phyloP scores from a whole-genome alignment of 2,888 invertebrate species.

The Caradrina clavipalpis region DNA sequence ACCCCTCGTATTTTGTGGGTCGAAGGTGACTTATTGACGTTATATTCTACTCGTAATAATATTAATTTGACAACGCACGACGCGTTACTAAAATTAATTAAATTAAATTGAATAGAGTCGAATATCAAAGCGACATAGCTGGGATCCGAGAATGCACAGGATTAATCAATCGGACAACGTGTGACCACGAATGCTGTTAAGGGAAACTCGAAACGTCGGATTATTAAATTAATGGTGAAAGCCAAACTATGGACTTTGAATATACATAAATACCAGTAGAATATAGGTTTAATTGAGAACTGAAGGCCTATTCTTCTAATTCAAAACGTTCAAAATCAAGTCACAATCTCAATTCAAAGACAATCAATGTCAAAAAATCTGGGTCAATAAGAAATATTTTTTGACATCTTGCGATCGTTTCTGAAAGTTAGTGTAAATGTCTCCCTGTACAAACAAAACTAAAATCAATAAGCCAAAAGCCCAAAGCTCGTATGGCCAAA shows the following conservation, averaged over 20 bases:
- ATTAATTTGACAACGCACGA: conserved; percentile 69
- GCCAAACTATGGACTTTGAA: conserved; percentile 1
- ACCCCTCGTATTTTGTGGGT: conserved; percentile 86
- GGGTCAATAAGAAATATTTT: too few relatives aligned
- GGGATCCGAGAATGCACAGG: conserved; percentile 38
- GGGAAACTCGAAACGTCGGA: conserved; percentile 18
- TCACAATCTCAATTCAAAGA: too few relatives aligned
- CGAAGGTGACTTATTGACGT: conserved; percentile 79
- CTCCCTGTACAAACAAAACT: not conserved
- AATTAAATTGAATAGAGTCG: conserved; percentile 47
- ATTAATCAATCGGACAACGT: conserved; percentile 56
- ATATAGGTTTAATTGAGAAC: conserved; percentile 6
- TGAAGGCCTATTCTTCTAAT: too few relatives aligned
- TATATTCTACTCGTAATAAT: conserved; percentile 73
- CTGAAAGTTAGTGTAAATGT: too few relatives aligned
- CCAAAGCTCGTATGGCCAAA: not conserved
- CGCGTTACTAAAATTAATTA: conserved; percentile 60
- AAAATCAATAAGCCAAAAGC: not conserved
- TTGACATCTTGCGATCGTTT: too few relatives aligned
- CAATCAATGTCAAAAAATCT: too few relatives aligned
- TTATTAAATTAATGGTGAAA: conserved; percentile 25
- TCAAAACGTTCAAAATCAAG: too few relatives aligned
- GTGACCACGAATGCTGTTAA: conserved; percentile 38
- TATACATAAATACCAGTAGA: not conserved
- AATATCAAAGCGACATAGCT: conserved; percentile 32